Evolutionary conservation across 2,888 invertebrate species (phyloP).

Genomic region (Panopea generosa): DNA sequence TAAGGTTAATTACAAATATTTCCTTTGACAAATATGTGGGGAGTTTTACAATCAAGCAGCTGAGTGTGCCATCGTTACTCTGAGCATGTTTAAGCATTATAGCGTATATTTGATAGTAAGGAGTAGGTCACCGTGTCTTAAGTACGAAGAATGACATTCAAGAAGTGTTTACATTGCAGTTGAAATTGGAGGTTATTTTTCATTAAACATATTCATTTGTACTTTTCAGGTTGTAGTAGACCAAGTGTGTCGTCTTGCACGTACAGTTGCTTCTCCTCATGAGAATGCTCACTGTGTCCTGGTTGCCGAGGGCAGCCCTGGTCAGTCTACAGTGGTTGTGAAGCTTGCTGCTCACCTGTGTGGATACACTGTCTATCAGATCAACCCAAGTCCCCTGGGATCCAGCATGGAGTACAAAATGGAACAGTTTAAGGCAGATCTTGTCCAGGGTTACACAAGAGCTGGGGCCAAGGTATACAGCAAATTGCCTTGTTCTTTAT

Average conservation of each 20-base stretch:
- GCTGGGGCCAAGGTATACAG: constrained; percentile 84
- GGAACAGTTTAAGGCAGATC: constrained; percentile 82
- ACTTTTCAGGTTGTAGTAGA: constrained; percentile 78
- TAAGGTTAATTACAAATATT: too few species aligned
- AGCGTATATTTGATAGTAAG: too few species aligned
- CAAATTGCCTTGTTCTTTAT: constrained; percentile 4
- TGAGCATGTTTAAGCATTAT: too few species aligned
- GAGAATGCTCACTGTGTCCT: constrained; percentile 82
- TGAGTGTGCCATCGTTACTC: too few species aligned
- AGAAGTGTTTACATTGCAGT: too few species aligned
- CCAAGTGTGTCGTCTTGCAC: constrained; percentile 82
- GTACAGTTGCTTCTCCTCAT: constrained; percentile 83
- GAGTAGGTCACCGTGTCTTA: too few species aligned
- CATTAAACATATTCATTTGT: too few species aligned
- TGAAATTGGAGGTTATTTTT: too few species aligned
- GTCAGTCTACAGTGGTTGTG: constrained; percentile 77
- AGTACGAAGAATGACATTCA: too few species aligned
- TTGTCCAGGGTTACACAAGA: constrained; percentile 82
- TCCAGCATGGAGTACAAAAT: constrained; percentile 71
- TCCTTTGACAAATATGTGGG: too few species aligned
- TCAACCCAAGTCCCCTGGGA: constrained; percentile 75
- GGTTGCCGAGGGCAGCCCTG: constrained; percentile 83
- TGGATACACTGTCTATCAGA: constrained; percentile 82
- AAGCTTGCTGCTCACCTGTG: constrained; percentile 82
- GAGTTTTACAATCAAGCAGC: too few species aligned